Evolutionary conservation across 1,140 invertebrate species (phyloP).

Genomic region (Cyrtorhinus lividipennis): DNA sequence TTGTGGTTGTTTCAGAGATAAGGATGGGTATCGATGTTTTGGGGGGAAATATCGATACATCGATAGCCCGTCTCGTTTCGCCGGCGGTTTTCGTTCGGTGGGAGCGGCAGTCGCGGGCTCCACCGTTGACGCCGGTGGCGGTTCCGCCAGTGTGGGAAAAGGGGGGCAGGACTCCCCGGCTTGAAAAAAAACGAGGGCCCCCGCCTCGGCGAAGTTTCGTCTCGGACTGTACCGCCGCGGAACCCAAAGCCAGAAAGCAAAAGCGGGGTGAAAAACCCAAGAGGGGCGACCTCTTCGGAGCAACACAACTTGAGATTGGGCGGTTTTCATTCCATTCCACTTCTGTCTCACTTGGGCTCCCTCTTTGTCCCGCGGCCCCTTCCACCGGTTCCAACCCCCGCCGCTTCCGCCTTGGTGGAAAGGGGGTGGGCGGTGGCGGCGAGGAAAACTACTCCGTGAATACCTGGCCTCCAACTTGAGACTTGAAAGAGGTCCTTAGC

Average conservation of each 20-base stretch:
- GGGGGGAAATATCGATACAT: too few species aligned
- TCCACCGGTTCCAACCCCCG: slow-evolving; percentile 3
- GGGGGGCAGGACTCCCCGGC: neutral
- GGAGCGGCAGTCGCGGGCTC: too few species aligned
- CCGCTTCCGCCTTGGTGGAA: slow-evolving; percentile 9
- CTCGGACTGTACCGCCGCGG: neutral
- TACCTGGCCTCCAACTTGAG: neutral
- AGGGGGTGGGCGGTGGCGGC: neutral
- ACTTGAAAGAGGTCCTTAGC: neutral
- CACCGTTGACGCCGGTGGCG: too few species aligned
- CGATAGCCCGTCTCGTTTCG: too few species aligned
- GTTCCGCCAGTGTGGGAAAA: too few species aligned
- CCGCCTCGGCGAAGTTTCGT: neutral
- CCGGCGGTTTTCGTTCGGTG: too few species aligned
- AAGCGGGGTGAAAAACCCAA: neutral
- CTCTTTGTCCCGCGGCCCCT: slow-evolving; percentile 8
- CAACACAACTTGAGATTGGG: neutral
- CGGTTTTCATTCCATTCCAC: slow-evolving; percentile 38
- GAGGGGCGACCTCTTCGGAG: neutral
- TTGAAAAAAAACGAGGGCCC: neutral
- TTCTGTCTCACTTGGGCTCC: slow-evolving; percentile 7
- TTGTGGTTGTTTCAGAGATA: too few species aligned
- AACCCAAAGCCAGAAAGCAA: neutral
- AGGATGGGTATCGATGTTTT: too few species aligned
- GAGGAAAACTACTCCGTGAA: slow-evolving; percentile 3